Evolutionary conservation across 2,888 invertebrate species (phyloP).

Genomic region (Drosophila aldrichi): DNA sequence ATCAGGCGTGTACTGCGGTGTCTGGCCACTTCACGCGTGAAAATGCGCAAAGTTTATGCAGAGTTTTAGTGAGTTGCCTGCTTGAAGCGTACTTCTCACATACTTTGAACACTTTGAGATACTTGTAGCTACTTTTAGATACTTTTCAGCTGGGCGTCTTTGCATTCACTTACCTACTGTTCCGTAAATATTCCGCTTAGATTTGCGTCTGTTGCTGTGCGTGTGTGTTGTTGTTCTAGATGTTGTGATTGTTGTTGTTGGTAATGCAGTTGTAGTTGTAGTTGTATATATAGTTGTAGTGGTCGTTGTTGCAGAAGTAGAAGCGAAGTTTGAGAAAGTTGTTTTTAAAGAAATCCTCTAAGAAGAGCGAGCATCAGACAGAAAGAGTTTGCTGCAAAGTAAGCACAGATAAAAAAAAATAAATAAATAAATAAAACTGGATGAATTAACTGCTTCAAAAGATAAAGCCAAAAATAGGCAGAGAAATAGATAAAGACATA

Average conservation of each 20-base stretch:
- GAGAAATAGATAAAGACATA: neutral
- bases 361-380: conserved; percentile 71
- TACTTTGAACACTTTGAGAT: conserved; percentile 46
- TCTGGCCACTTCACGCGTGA: conserved; percentile 53
- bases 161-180: conserved; percentile 60
- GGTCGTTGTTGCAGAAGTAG: conserved; percentile 44
- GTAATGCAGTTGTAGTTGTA: conserved; percentile 14
- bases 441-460: conserved; percentile 32
- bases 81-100: conserved; percentile 63
- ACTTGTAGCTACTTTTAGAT: conserved; percentile 44
- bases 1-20: neutral
- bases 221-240: conserved; percentile 18
- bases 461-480: neutral
- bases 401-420: conserved; percentile 41
- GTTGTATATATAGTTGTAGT: conserved; percentile 6
- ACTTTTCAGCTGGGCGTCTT: conserved; percentile 31
- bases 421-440: conserved; percentile 7
- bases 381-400: conserved; percentile 68
- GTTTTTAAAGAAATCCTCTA: conserved; percentile 70
- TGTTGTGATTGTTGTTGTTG: conserved; percentile 28
- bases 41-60: conserved; percentile 66
- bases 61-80: conserved; percentile 40
- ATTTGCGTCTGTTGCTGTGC: conserved; percentile 45
- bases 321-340: conserved; percentile 56
- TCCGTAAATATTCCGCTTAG: conserved; percentile 68